Percentiles rank a stretch among this genome's conserved stretches.
These are phyloP conservation scores for Xestobium rufovillosum DNA, from an alignment of 2,888 invertebrate genomes.

Conservation along the genomic window DNA sequence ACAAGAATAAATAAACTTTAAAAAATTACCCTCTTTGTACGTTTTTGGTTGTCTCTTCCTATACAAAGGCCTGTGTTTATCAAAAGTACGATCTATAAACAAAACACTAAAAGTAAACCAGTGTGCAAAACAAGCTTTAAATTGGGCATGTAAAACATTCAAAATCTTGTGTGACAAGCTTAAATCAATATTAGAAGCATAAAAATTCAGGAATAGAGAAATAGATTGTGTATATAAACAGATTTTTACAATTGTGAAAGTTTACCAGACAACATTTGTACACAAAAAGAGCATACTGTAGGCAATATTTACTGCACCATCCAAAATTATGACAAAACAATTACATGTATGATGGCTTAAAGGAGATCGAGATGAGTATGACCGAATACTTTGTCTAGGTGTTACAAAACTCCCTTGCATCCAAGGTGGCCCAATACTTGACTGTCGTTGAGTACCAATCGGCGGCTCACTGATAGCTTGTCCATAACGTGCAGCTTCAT, in stretches of 20 bases:
- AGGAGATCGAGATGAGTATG: constrained; percentile 67
- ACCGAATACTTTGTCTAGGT: constrained; percentile 67
- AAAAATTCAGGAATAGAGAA: too few species aligned
- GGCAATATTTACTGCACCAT: too few species aligned
- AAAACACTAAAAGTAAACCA: constrained; percentile 10
- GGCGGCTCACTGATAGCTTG: constrained; percentile 36
- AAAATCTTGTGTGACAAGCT: too few species aligned
- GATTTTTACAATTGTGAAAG: too few species aligned
- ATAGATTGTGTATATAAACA: too few species aligned
- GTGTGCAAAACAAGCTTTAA: constrained; percentile 6
- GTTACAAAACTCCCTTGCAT: constrained; percentile 46
- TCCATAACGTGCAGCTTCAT: constrained; percentile 40
- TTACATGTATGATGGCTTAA: constrained; percentile 90
- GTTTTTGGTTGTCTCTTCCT: constrained; percentile 45
- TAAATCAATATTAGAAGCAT: too few species aligned
- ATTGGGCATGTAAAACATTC: neutral
- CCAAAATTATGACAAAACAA: too few species aligned
- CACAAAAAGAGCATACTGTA: constrained; percentile 7
- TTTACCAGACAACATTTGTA: constrained; percentile 8
- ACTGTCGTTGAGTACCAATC: constrained; percentile 36
- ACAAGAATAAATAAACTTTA: constrained; percentile 16
- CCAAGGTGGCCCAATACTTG: constrained; percentile 50
- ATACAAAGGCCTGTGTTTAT: constrained; percentile 42
- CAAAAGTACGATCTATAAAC: constrained; percentile 10
- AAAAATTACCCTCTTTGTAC: constrained; percentile 49